A percentile compares a stretch with the other conserved stretches of the same genome.
These are phyloP conservation scores for Bacillus rossius DNA, from an alignment of 1,140 invertebrate species.

Conservation along the genomic window DNA sequence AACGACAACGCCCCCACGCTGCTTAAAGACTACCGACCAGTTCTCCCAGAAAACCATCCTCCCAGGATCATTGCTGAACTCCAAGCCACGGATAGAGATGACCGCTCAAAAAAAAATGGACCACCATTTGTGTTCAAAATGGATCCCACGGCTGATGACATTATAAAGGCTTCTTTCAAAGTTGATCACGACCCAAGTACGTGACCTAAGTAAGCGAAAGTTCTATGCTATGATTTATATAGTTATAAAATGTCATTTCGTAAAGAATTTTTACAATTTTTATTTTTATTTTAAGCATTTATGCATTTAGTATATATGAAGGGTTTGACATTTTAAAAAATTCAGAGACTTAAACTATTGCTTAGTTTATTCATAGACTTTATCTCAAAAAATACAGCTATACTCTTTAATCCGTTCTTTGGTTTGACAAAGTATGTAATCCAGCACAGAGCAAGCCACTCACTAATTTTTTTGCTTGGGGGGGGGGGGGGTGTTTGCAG, in stretches of 20 bases:
- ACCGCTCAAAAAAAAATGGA: conserved; percentile 54
- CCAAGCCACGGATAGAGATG: conserved; percentile 58
- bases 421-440: too few species aligned
- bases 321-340: background rate
- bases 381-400: too few species aligned
- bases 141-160: conserved; percentile 52
- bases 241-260: background rate
- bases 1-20: conserved; percentile 59
- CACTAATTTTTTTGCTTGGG: too few species aligned
- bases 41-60: conserved; percentile 53
- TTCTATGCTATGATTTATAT: conserved; percentile 5
- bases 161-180: conserved; percentile 54
- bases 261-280: background rate
- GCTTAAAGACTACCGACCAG: conserved; percentile 53
- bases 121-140: conserved; percentile 58
- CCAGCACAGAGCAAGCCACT: too few species aligned
- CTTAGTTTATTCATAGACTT: too few species aligned
- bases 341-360: too few species aligned
- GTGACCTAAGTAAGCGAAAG: conserved; percentile 19
- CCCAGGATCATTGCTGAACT: conserved; percentile 52
- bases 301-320: background rate
- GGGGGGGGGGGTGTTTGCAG: too few species aligned
- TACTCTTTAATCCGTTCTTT: too few species aligned
- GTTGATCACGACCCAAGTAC: conserved; percentile 54
- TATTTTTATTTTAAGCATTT: background rate